Base-by-base conservation (phyloP, 2,113 vertebrate species). In the Rhinoderma darwinii region DNA sequence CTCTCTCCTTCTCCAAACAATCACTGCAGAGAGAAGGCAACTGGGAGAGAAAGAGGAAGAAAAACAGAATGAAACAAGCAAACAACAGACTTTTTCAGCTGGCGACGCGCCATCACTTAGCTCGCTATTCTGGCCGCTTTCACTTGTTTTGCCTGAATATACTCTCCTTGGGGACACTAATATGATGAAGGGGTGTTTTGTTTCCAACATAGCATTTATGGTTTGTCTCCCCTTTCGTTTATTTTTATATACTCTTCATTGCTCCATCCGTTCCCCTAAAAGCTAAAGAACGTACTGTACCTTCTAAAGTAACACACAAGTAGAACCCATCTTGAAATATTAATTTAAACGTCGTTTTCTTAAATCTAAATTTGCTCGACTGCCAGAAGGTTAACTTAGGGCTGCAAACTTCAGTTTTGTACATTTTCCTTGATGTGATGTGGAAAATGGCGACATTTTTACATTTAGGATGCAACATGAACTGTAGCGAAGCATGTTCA, bases 21-120 rank as follows among this genome's bases (percentile, higher is more conserved):
- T 87, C 72, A 75, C 86, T 82, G 86, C 86, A n/a, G 86, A 82
- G 86, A 81, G 78, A 82, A 87, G 80, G 86, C 86, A 87, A 87
- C 78, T 87, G 79, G 79, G 86, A 87, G 86, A 87, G 79, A 82
- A 82, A 87, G 78, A 82, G 85, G 85, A 82, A 82, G 85, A 87
- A 87, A 81, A 87, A 87, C 76, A 87, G 86, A 82, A 87, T 82
- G 68, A 82, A 82, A 82, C 68, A 73, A 82, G 86, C 86, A 87
- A 87, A 87, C 86, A 87, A 82, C 86, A 82, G 86, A 82, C 79
- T 79, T 86, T 82, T 82, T 59, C 79, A 87, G 78, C 51, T 82
- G 86, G 86, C 78, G 10, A 25, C 30, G 27, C 1, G 78, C 86
- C 86, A 87, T 41, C 39, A 47, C 12, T 87, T 82, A 75, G 80